Conservation (phyloP, 2,797 vertebrate species). For the Tenualosa thibaudeaui region DNA sequence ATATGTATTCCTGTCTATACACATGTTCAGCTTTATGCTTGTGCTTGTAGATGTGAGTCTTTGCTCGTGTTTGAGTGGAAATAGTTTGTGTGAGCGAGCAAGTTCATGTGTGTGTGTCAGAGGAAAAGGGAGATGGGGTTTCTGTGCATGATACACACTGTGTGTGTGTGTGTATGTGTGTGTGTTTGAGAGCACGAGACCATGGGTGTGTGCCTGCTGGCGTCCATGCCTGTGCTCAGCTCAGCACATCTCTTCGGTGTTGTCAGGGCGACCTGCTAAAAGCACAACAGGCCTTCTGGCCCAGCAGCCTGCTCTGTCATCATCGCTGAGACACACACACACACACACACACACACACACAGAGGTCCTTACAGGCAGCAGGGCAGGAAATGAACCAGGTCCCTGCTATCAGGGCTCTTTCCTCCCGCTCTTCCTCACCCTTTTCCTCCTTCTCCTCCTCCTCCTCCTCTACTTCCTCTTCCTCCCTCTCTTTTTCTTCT, state of each 20-base stretch:
- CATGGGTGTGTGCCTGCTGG: not conserved
- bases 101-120: slow-evolving; percentile 54
- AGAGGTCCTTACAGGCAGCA: not conserved
- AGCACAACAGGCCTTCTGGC: not conserved
- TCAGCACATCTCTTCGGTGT: not conserved
- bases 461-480: too few relatives aligned
- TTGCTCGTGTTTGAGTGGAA: not conserved
- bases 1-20: not conserved
- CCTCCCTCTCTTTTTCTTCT: too few relatives aligned
- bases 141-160: too few relatives aligned
- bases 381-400: slow-evolving; percentile 12
- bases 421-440: not conserved
- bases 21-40: not conserved
- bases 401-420: not conserved
- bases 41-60: not conserved
- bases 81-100: not conserved
- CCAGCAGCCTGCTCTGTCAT: not conserved
- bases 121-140: slow-evolving; percentile 62
- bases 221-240: not conserved
- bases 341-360: not conserved
- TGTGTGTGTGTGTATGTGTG: slow-evolving; percentile 20
- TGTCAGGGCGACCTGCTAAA: slow-evolving; percentile 2
- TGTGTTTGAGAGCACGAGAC: not conserved
- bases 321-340: not conserved
- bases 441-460: too few relatives aligned